These are phyloP conservation scores for Metridium senile DNA, from an alignment of 92 coral and sea anemone species.

Conservation along the genomic window DNA sequence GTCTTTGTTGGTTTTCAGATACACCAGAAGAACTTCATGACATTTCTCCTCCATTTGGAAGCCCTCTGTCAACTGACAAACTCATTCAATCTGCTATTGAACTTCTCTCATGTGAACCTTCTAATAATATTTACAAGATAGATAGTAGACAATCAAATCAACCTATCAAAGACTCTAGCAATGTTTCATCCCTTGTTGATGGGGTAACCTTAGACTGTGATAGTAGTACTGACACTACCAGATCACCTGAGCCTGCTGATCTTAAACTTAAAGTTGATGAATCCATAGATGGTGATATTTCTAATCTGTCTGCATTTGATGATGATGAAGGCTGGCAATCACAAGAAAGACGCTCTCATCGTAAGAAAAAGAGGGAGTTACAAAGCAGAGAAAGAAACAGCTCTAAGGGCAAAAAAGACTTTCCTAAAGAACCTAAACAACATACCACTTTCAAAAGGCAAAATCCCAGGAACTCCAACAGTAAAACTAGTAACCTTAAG, in stretches of 20 bases:
- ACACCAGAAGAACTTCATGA: neutral
- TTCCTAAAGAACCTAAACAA: constrained; percentile 15
- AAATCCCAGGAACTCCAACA: constrained; percentile 6
- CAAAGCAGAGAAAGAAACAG: constrained; percentile 39
- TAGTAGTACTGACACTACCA: neutral
- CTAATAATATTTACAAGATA: constrained; percentile 2
- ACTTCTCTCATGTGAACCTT: constrained; percentile 53
- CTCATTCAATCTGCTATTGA: constrained; percentile 81
- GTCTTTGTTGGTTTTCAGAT: constrained; percentile 48
- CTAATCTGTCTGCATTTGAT: constrained; percentile 61
- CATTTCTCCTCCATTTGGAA: constrained; percentile 84
- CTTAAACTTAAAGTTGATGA: constrained; percentile 32
- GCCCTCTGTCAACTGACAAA: constrained; percentile 79
- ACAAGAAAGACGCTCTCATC: constrained; percentile 60
- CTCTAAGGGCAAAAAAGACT: constrained; percentile 3
- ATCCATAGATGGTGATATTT: constrained; percentile 57
- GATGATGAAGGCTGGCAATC: constrained; percentile 88
- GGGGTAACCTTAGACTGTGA: neutral
- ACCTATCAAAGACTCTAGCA: constrained; percentile 1
- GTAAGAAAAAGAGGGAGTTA: constrained; percentile 72
- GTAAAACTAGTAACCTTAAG: neutral
- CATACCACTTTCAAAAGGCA: constrained; percentile 14
- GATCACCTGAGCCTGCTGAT: neutral
- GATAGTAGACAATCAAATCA: neutral
- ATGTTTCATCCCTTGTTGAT: constrained; percentile 9